Conservation (phyloP, 2,888 invertebrate genomes). For the Orthosia cruda region DNA sequence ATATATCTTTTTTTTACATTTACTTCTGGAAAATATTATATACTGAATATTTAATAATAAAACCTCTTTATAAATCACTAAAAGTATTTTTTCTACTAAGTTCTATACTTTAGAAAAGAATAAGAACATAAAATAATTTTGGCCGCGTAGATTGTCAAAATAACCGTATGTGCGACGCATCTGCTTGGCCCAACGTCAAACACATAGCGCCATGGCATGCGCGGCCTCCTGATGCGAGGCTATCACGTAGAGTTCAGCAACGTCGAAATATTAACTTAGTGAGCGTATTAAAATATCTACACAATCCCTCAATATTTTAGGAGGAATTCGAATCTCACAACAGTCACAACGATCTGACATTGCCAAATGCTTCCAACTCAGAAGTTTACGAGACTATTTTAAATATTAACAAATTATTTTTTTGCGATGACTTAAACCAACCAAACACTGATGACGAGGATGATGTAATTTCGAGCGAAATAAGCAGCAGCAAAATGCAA, state of each 20-base stretch:
- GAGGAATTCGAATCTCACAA: not conserved
- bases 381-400: slow-evolving; percentile 1
- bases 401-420: not conserved
- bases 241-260: not conserved
- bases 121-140: too few relatives aligned
- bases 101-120: too few relatives aligned
- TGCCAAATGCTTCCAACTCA: slow-evolving; percentile 1
- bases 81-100: too few relatives aligned
- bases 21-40: too few relatives aligned
- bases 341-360: not conserved
- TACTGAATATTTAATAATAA: too few relatives aligned
- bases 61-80: too few relatives aligned
- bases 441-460: not conserved
- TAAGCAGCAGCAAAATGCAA: not conserved
- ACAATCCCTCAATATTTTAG: slow-evolving; percentile 1
- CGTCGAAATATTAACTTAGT: not conserved
- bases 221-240: too few relatives aligned
- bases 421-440: not conserved
- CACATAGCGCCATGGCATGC: too few relatives aligned
- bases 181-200: too few relatives aligned
- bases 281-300: slow-evolving; percentile 1
- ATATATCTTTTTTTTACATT: too few relatives aligned
- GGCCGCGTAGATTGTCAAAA: too few relatives aligned
- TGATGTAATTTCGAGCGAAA: not conserved
- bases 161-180: too few relatives aligned